Evolutionary conservation across 2,888 invertebrate species (phyloP).

Genomic region (Diaprepes abbreviatus): DNA sequence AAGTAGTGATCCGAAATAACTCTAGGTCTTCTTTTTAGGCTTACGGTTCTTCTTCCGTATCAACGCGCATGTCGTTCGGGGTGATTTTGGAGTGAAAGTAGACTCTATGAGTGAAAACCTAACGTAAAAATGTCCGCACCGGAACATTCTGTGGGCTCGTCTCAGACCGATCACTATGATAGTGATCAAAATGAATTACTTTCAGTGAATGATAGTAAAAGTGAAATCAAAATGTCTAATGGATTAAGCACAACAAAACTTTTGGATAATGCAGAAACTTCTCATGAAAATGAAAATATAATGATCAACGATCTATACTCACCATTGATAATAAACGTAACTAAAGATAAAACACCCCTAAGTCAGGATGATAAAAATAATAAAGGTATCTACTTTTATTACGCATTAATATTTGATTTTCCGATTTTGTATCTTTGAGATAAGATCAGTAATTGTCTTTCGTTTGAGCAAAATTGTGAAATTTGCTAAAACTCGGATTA

Average conservation of each 20-base stretch:
- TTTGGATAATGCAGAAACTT: neutral
- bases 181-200: conserved; percentile 10
- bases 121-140: conserved; percentile 21
- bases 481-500: too few relatives aligned
- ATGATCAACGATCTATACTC: conserved; percentile 27
- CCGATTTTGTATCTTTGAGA: too few relatives aligned
- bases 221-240: neutral
- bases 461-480: too few relatives aligned
- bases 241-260: neutral
- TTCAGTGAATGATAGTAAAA: conserved; percentile 16
- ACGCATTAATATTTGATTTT: too few relatives aligned
- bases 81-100: conserved; percentile 33
- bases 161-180: conserved; percentile 24
- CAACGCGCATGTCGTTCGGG: conserved; percentile 25
- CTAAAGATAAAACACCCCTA: neutral
- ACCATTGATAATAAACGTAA: neutral
- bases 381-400: too few relatives aligned
- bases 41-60: conserved; percentile 15
- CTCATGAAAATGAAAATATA: conserved; percentile 24
- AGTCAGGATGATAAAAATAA: neutral
- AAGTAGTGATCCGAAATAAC: conserved; percentile 28
- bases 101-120: conserved; percentile 27
- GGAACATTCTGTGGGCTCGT: conserved; percentile 21
- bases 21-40: conserved; percentile 22
- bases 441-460: too few relatives aligned